These are phyloP conservation scores for Quadriops clusia DNA, from an alignment of 2,888 invertebrate genomes.

Conservation along the genomic window DNA sequence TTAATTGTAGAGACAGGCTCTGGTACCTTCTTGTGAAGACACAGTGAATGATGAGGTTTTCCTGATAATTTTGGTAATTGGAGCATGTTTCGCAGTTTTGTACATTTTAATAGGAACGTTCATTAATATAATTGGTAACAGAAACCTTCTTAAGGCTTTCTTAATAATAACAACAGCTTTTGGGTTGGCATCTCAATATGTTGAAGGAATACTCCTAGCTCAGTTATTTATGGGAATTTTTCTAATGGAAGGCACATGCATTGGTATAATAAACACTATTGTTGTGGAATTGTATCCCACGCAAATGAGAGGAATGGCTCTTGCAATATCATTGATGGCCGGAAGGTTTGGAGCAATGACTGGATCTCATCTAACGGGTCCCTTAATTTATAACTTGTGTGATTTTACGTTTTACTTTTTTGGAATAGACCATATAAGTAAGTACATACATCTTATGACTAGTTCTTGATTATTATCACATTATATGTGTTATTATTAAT, in stretches of 20 bases:
- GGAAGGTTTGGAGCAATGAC: conserved; percentile 40
- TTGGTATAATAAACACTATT: conserved; percentile 32
- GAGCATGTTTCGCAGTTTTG: conserved; percentile 23
- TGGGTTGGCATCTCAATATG: conserved; percentile 29
- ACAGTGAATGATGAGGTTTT: conserved; percentile 30
- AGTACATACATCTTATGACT: conserved; percentile 19
- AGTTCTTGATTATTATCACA: too few species aligned
- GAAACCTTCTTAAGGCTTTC: conserved; percentile 29
- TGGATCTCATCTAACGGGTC: conserved; percentile 37
- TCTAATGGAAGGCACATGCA: conserved; percentile 27
- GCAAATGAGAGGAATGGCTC: conserved; percentile 39
- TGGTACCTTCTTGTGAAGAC: conserved; percentile 29
- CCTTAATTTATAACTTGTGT: conserved; percentile 36
- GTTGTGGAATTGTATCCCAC: conserved; percentile 36
- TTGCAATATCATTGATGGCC: conserved; percentile 42
- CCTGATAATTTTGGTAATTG: conserved; percentile 27
- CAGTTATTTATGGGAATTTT: conserved; percentile 29
- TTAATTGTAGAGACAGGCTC: too few species aligned
- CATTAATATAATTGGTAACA: conserved; percentile 45
- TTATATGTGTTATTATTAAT: too few species aligned
- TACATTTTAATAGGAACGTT: conserved; percentile 30
- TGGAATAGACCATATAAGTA: conserved; percentile 29
- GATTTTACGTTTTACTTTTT: conserved; percentile 35
- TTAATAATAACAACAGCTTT: conserved; percentile 24
- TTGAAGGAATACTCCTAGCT: conserved; percentile 19